Percentiles rank a stretch among this genome's conserved stretches.
phyloP scores from a whole-genome alignment of 2,888 invertebrate species.

The Tolmerus cingulatus region DNA sequence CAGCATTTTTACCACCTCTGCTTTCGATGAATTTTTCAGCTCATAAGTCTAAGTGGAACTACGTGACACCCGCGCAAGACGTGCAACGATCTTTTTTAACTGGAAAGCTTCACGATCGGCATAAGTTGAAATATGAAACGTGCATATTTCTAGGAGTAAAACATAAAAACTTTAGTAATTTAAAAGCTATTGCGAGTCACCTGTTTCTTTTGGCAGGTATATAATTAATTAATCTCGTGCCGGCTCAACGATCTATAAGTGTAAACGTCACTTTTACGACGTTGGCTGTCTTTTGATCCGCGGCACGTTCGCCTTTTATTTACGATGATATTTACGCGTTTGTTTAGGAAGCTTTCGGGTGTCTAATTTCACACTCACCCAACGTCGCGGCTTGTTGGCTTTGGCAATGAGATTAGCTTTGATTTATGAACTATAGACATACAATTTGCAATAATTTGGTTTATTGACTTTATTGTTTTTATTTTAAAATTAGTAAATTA shows the following conservation, averaged over 20 bases:
- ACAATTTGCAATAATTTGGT: background rate
- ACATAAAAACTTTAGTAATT: background rate
- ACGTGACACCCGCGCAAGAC: background rate
- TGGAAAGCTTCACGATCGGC: background rate
- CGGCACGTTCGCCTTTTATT: background rate
- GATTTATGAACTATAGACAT: background rate
- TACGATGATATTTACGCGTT: background rate
- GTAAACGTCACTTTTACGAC: background rate
- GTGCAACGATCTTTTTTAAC: background rate
- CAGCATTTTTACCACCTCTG: background rate
- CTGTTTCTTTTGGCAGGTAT: background rate
- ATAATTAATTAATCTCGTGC: background rate
- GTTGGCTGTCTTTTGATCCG: background rate
- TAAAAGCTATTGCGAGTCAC: background rate
- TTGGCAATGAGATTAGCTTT: background rate
- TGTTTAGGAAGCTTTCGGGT: background rate
- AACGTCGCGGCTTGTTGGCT: background rate
- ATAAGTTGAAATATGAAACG: background rate
- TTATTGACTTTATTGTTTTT: background rate
- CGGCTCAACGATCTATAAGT: background rate
- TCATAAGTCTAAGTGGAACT: background rate
- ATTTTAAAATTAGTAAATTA: background rate
- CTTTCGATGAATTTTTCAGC: background rate
- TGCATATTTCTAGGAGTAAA: background rate
- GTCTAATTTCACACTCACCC: background rate